phyloP scores from a whole-genome alignment of 2,888 invertebrate genomes.

The Zhuqinia jingwanae region DNA sequence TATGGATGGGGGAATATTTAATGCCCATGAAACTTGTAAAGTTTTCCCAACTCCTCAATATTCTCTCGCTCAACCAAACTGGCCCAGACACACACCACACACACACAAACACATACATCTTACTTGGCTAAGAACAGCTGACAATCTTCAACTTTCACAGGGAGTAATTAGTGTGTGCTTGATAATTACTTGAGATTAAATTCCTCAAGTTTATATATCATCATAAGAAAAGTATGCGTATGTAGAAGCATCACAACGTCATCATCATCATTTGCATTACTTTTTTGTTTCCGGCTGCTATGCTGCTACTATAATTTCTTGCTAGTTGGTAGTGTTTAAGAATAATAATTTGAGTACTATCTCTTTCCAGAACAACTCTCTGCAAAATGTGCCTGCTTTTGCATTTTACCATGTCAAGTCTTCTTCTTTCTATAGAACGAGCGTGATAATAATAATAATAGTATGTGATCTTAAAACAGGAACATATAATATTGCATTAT shows the following conservation, averaged over 20 bases:
- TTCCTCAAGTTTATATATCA: constrained; percentile 43
- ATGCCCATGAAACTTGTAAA: neutral
- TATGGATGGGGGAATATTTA: too few relatives aligned
- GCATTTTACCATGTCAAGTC: too few relatives aligned
- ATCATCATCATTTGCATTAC: neutral
- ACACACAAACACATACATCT: too few relatives aligned
- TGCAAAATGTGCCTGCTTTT: too few relatives aligned
- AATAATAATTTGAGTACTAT: neutral
- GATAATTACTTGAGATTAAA: constrained; percentile 66
- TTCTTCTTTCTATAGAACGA: too few relatives aligned
- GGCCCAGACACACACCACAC: too few relatives aligned
- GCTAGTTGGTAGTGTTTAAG: neutral
- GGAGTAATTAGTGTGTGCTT: constrained; percentile 62
- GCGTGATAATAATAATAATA: too few relatives aligned
- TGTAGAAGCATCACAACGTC: neutral
- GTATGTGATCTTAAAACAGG: too few relatives aligned
- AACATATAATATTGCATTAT: too few relatives aligned
- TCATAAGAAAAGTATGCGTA: constrained; percentile 15
- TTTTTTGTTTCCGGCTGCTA: neutral
- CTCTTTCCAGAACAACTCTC: too few relatives aligned
- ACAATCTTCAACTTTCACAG: constrained; percentile 56
- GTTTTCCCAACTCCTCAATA: neutral
- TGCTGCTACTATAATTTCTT: neutral
- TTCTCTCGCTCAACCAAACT: too few relatives aligned
- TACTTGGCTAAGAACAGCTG: constrained; percentile 25